Percentiles rank a stretch among this genome's conserved stretches.
Evolutionary conservation across 1,140 invertebrate species (phyloP).

Genomic region (Melipona quadrifasciata): DNA sequence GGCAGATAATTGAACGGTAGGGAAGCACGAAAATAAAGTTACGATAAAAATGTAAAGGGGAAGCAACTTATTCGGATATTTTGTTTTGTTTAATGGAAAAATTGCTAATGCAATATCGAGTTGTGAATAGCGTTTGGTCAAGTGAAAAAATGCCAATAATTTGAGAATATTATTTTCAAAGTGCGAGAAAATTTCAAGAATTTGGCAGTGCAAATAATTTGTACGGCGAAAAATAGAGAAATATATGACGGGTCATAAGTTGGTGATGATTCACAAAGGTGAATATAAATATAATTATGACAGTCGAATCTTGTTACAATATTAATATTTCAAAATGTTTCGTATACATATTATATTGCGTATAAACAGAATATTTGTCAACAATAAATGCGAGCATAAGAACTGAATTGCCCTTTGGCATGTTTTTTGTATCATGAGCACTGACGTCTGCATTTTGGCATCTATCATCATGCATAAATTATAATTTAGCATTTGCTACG

Average conservation of each 20-base stretch:
- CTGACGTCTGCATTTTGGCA: constrained; percentile 16
- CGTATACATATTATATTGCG: neutral
- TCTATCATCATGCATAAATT: neutral
- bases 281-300: no score
- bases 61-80: neutral
- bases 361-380: constrained; percentile 3
- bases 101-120: neutral
- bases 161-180: neutral
- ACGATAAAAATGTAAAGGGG: neutral
- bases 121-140: neutral
- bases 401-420: constrained; percentile 23
- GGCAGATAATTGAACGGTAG: neutral
- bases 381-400: neutral
- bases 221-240: neutral
- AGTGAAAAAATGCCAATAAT: neutral
- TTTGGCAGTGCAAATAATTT: neutral
- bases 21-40: neutral
- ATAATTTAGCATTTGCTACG: neutral
- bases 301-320: no score
- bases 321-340: neutral
- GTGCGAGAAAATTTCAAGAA: neutral
- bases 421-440: neutral
- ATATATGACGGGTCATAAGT: no score
- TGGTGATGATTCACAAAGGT: no score
- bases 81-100: neutral